Evolutionary conservation across 2,888 invertebrate species (phyloP).

Genomic region (Cheilosia grossa): DNA sequence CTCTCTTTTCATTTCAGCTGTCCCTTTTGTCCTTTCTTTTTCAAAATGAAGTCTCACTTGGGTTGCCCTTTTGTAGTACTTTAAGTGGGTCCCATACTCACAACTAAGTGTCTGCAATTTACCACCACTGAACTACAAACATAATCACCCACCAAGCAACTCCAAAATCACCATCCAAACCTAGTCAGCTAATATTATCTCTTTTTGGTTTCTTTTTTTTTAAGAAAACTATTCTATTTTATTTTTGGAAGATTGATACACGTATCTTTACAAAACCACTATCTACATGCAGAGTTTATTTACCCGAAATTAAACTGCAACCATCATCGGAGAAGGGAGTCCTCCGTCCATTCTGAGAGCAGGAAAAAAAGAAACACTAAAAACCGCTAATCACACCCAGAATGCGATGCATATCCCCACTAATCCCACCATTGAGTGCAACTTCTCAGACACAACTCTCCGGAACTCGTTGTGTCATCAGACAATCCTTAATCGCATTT

Average conservation of each 20-base stretch:
- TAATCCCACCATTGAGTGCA: conserved; percentile 2
- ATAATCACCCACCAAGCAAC: not conserved
- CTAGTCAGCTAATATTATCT: not conserved
- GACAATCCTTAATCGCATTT: conserved; percentile 93
- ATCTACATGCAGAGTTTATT: conserved; percentile 43
- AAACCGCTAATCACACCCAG: conserved; percentile 49
- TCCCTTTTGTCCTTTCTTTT: too few species aligned
- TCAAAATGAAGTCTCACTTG: too few species aligned
- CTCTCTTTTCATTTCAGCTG: too few species aligned
- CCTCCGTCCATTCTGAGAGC: not conserved
- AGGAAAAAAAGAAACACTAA: conserved; percentile 1
- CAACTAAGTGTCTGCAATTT: too few species aligned
- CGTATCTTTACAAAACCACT: conserved; percentile 30
- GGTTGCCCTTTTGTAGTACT: too few species aligned
- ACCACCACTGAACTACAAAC: not conserved
- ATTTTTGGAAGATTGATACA: conserved; percentile 16
- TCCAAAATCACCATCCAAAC: conserved; percentile 1
- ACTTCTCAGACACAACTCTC: conserved; percentile 92
- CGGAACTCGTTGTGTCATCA: conserved; percentile 93
- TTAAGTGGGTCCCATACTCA: too few species aligned
- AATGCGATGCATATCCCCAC: conserved; percentile 41
- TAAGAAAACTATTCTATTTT: conserved; percentile 11
- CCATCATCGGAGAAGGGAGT: not conserved
- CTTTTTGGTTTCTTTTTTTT: not conserved
- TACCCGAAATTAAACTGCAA: conserved; percentile 12